Base-by-base conservation (phyloP, 2,797 vertebrate genomes). In the Streptopelia turtur region DNA sequence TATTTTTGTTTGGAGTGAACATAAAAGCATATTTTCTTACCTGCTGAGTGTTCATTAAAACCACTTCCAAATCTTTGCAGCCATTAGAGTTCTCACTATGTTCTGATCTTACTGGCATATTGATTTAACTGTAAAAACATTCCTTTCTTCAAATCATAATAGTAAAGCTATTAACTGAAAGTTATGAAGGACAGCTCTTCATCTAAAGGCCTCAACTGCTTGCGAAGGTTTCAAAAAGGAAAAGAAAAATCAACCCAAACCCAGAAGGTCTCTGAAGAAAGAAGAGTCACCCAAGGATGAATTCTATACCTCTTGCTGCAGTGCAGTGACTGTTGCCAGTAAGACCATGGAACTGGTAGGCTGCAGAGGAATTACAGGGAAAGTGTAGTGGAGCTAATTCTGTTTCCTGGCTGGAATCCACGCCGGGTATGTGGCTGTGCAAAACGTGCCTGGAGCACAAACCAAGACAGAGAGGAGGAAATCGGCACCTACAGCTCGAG, bases 41-140 rank as follows among this genome's bases (percentile, higher is more conserved):
- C 87, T 93, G 90, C 95, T 97, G 96, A 96, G 94, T 70, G 56
- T 96, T 97, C 96, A 96, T 97, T 97, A 97, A 96, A 96, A 93
- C 85, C 76, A 94, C 69, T 97, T 97, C 89, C 92, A 97, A 96
- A 93, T 96, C 94, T 95, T 93, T 89, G 60, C 92, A 94, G 78
- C 85, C 83, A 90, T 96, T 96, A 95, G 57, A 94, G 85, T 94
- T 87, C 78, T 96, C 49, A n/a, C 70, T 85, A 88, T 76, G 81
- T 95, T 96, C 94, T 94, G 90, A 89, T 97, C 69, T 96, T 90
- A 53, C 90, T 80, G 78, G 86, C 45, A 68, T 94, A 96, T 96
- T 94, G 96, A 95, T 96, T 96, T 95, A 91, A 90, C 87, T 90
- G 60, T 93, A 93, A 93, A 95, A 97, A 72, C 92, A 88, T 86